Evolutionary conservation across 2,797 vertebrate species (phyloP).

Genomic region (Pitangus sulphuratus): DNA sequence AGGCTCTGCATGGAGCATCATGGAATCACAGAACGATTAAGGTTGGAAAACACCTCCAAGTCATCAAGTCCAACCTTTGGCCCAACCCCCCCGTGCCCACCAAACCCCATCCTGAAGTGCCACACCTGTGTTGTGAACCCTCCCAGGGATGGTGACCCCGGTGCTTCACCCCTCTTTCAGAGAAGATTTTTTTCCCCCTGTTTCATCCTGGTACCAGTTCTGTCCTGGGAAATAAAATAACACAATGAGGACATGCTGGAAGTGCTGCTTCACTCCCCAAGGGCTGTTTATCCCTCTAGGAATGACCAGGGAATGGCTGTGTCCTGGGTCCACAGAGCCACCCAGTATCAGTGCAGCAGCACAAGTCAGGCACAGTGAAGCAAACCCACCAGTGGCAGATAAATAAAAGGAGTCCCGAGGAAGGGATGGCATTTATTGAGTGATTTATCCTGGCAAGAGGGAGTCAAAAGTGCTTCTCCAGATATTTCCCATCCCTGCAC

Average conservation of each 20-base stretch:
- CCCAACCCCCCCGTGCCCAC: not conserved
- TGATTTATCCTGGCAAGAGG: not conserved
- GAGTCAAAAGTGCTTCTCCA: not conserved
- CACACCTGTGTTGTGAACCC: not conserved
- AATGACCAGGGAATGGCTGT: not conserved
- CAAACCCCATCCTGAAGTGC: not conserved
- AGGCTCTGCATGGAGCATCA: not conserved
- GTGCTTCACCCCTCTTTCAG: not conserved
- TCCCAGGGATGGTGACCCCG: not conserved
- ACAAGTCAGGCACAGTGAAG: not conserved
- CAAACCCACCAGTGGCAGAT: not conserved
- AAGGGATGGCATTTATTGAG: not conserved
- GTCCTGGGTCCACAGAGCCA: not conserved
- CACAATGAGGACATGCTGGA: accelerated
- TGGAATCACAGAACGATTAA: not conserved
- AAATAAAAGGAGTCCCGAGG: slow-evolving; percentile 4
- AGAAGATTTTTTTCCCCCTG: not conserved
- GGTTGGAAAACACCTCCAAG: not conserved
- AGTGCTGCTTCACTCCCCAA: not conserved
- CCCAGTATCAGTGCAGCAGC: not conserved
- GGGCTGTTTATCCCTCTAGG: not conserved
- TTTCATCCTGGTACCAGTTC: not conserved
- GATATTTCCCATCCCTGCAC: not conserved
- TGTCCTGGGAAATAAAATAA: not conserved
- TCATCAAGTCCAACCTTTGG: not conserved